Conservation (phyloP, 2,888 invertebrate genomes). For the Nomada ruficornis region DNA sequence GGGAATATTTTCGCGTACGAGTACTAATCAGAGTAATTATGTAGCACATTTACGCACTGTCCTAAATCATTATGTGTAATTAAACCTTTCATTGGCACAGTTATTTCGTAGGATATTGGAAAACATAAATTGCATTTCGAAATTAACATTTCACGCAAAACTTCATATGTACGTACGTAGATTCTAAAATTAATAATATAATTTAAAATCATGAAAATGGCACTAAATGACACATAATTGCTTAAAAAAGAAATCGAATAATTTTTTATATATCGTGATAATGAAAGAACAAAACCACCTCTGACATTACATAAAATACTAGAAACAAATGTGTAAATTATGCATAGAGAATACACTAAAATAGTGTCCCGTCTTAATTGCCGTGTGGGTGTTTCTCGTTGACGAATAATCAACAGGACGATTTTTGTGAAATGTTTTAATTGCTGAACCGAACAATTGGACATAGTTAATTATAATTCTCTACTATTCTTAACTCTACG, state of each 20-base stretch:
- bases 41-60: neutral
- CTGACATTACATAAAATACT: no score
- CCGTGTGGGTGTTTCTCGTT: neutral
- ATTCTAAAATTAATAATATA: no score
- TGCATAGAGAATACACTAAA: neutral
- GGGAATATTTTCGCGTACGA: neutral
- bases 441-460: slow-evolving; percentile 39
- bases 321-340: no score
- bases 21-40: neutral
- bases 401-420: slow-evolving; percentile 25
- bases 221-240: no score
- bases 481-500: neutral
- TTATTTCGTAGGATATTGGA: neutral
- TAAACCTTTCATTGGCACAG: neutral
- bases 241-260: no score
- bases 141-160: no score
- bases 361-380: neutral
- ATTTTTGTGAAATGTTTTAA: slow-evolving; percentile 27
- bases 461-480: slow-evolving; percentile 44
- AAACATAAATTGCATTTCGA: no score
- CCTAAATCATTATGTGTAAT: neutral
- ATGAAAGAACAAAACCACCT: no score
- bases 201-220: no score
- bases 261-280: no score
- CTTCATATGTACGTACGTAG: no score